These are phyloP conservation scores for Valencia hispanica DNA, from an alignment of 2,797 vertebrate genomes.

Conservation along the genomic window DNA sequence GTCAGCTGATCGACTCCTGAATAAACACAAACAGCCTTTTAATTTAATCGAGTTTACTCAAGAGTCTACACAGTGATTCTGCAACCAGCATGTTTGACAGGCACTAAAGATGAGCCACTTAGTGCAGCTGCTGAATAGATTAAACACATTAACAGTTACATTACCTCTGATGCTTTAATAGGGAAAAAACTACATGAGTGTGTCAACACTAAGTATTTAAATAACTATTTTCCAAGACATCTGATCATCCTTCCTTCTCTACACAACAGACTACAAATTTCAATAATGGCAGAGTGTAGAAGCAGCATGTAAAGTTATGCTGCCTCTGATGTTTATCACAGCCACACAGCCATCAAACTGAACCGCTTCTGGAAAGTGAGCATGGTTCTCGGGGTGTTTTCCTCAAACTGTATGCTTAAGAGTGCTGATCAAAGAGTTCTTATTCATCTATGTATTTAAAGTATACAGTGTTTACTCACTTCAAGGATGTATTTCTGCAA, in stretches of 20 bases:
- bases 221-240: slow-evolving; percentile 28
- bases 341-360: slow-evolving; percentile 9
- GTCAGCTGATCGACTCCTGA: background rate
- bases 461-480: slow-evolving; percentile 76
- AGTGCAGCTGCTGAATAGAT: slow-evolving; percentile 3
- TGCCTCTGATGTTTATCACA: slow-evolving; percentile 14
- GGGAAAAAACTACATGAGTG: background rate
- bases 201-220: slow-evolving; percentile 19
- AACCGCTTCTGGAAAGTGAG: slow-evolving; percentile 27
- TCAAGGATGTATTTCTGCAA: slow-evolving; percentile 96
- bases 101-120: background rate
- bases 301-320: slow-evolving; percentile 10
- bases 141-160: slow-evolving; percentile 6
- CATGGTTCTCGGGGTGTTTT: slow-evolving; percentile 10
- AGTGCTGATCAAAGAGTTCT: slow-evolving; percentile 9
- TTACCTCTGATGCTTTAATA: slow-evolving; percentile 1
- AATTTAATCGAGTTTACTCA: background rate
- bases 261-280: slow-evolving; percentile 24
- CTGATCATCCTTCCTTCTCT: slow-evolving; percentile 15
- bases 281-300: slow-evolving; percentile 26
- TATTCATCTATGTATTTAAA: background rate
- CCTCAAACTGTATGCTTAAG: slow-evolving; percentile 14
- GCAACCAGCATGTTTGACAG: background rate
- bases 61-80: slow-evolving; percentile 1
- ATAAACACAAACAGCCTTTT: background rate